Conservation (phyloP, 2,888 invertebrate species). For the Chrysolina americana region DNA sequence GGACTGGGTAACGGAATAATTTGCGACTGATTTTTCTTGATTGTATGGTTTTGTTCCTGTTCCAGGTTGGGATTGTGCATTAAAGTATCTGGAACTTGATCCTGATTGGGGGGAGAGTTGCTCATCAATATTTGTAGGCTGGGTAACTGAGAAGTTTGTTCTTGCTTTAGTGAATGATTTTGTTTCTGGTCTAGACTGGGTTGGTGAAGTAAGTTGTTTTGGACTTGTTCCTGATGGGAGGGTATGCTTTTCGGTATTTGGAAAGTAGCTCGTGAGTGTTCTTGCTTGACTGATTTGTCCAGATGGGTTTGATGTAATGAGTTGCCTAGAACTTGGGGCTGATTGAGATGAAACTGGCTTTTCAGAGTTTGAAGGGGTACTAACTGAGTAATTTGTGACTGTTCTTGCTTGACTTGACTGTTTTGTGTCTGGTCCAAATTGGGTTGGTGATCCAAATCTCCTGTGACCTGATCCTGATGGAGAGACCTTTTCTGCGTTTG, state of each 20-base stretch:
- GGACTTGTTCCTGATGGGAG: constrained; percentile 18
- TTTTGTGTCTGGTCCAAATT: constrained; percentile 27
- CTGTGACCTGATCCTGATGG: constrained; percentile 21
- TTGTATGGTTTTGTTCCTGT: neutral
- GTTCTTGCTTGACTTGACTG: constrained; percentile 8
- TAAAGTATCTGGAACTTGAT: neutral
- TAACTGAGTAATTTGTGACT: neutral
- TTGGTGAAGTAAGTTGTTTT: constrained; percentile 30
- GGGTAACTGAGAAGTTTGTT: constrained; percentile 17
- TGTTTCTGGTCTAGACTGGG: constrained; percentile 5
- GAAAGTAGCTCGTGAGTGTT: neutral
- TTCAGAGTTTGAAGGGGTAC: neutral
- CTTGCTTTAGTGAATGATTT: constrained; percentile 8
- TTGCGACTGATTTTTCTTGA: constrained; percentile 9
- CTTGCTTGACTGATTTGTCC: neutral
- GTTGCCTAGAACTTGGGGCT: neutral
- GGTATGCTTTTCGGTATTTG: neutral
- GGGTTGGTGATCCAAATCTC: constrained; percentile 13
- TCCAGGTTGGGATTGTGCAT: neutral
- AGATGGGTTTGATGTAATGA: too few relatives aligned
- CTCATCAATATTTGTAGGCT: neutral
- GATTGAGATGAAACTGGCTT: neutral
- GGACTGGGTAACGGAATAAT: neutral
- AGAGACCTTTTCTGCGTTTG: neutral
- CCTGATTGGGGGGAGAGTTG: neutral